Percentiles rank a stretch among this genome's conserved stretches.
These are phyloP conservation scores for Lepidocolaptes lacrymiger DNA, from an alignment of 2,797 vertebrate species.

Conservation along the genomic window DNA sequence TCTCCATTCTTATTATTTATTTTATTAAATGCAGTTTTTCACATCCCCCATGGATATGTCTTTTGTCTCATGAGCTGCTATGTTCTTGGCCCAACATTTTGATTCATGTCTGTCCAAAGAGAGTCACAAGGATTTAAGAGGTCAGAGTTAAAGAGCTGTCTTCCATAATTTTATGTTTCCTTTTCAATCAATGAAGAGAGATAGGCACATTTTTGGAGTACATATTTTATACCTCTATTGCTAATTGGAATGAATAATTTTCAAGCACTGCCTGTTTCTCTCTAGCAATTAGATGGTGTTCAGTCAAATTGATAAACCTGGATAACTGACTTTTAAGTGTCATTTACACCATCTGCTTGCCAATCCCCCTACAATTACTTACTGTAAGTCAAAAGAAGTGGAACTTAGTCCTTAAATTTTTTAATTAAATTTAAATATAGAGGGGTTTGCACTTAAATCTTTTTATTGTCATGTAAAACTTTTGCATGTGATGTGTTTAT, in stretches of 20 bases:
- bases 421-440: neutral
- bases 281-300: neutral
- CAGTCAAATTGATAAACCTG: neutral
- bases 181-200: neutral
- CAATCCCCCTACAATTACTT: neutral
- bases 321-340: neutral
- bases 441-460: neutral
- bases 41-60: neutral
- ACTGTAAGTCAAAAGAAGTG: neutral
- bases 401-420: neutral
- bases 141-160: neutral
- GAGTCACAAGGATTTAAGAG: neutral
- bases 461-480: neutral
- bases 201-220: neutral
- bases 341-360: neutral
- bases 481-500: neutral
- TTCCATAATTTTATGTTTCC: neutral
- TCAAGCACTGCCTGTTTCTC: neutral
- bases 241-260: neutral
- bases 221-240: neutral
- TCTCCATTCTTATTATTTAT: neutral
- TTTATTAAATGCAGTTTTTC: neutral
- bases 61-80: neutral
- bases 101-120: neutral
- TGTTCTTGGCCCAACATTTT: neutral